Percentiles rank a stretch among this genome's conserved stretches.
phyloP scores from a whole-genome alignment of 2,113 vertebrate species.

The Paedocypris sp. region DNA sequence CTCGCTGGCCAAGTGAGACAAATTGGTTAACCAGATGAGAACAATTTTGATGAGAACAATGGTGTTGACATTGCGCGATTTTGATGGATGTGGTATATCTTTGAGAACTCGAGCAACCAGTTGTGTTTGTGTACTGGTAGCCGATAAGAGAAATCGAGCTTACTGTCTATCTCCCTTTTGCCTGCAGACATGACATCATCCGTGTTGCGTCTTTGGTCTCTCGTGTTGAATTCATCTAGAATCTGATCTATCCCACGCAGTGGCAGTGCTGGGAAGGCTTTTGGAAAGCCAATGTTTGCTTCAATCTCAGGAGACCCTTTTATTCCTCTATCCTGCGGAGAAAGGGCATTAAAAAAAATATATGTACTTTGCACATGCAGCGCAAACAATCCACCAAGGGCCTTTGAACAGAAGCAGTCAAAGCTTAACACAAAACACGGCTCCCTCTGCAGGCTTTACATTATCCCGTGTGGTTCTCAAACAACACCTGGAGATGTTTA shows the following conservation, averaged over 20 bases:
- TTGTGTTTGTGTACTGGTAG: not conserved
- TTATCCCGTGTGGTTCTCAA: not conserved
- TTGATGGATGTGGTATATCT: not conserved
- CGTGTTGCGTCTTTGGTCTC: constrained; percentile 41
- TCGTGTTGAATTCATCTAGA: constrained; percentile 52
- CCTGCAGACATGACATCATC: constrained; percentile 66
- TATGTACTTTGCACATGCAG: not conserved
- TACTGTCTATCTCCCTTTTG: constrained; percentile 76
- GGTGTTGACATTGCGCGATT: no score
- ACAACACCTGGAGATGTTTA: constrained; percentile 37
- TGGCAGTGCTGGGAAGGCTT: constrained; percentile 51
- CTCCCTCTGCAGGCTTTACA: constrained; percentile 16
- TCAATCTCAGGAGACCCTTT: constrained; percentile 34
- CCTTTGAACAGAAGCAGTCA: constrained; percentile 15
- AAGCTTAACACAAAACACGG: constrained; percentile 18
- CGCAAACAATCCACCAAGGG: not conserved
- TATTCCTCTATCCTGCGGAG: constrained; percentile 47
- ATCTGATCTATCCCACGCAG: constrained; percentile 50
- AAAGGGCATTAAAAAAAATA: not conserved
- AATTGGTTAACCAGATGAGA: no score
- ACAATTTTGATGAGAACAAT: no score
- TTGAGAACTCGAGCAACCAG: not conserved
- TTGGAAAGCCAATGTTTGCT: constrained; percentile 37
- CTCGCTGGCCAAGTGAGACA: no score
- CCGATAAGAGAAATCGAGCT: constrained; percentile 41